Conservation (phyloP, 2,888 invertebrate species). For the Oscheius sp. region DNA sequence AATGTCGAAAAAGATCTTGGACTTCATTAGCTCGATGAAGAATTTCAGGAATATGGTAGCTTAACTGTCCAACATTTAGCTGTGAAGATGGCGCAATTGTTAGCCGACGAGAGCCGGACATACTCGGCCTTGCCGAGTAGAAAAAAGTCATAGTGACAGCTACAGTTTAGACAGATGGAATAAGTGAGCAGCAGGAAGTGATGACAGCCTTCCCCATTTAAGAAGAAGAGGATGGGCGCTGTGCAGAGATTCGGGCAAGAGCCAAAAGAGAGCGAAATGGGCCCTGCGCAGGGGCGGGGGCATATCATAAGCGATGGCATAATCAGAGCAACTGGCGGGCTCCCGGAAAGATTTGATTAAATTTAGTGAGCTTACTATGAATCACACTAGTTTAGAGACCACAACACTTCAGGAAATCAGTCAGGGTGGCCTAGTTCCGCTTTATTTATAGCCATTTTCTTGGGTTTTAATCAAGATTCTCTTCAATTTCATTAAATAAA, state of each 20-base stretch:
- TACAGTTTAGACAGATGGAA: not conserved
- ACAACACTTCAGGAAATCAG: too few species aligned
- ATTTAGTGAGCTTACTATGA: constrained; percentile 20
- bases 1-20: constrained; percentile 14
- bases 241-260: constrained; percentile 20
- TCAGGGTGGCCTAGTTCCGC: too few species aligned
- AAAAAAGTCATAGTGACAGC: constrained; percentile 30
- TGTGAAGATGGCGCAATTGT: constrained; percentile 53
- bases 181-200: not conserved
- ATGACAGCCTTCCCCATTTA: too few species aligned
- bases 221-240: not conserved
- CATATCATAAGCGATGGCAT: constrained; percentile 38
- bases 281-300: constrained; percentile 29
- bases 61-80: constrained; percentile 40
- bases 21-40: constrained; percentile 40
- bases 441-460: too few species aligned
- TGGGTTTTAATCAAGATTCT: too few species aligned
- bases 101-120: constrained; percentile 27
- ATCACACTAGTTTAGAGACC: not conserved
- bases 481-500: too few species aligned
- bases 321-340: constrained; percentile 27
- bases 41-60: constrained; percentile 52
- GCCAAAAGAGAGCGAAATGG: constrained; percentile 28
- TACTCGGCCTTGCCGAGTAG: constrained; percentile 34
- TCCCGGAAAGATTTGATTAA: constrained; percentile 12